phyloP scores from a whole-genome alignment of 1,140 invertebrate species.

The Pemphigus obesinymphae region DNA sequence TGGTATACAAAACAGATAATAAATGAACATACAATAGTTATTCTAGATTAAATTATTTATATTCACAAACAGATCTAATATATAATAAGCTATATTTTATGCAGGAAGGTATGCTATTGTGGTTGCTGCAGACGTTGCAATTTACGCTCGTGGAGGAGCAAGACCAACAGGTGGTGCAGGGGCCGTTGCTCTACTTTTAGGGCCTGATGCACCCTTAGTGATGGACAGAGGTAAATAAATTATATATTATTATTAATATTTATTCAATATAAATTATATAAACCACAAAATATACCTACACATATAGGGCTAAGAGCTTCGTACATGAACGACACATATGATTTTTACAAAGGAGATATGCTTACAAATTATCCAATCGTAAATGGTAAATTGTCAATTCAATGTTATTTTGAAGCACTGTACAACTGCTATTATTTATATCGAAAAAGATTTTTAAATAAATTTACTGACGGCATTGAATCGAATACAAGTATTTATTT shows the following conservation, averaged over 20 bases:
- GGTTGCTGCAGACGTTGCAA: constrained; percentile 90
- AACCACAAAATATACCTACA: background rate
- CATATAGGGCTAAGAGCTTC: constrained; percentile 64
- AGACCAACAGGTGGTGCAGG: constrained; percentile 95
- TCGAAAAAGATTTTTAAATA: constrained; percentile 61
- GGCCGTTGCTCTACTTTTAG: constrained; percentile 92
- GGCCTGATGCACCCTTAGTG: constrained; percentile 84
- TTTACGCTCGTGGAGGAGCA: constrained; percentile 87
- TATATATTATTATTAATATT: too few relatives aligned
- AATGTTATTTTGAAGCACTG: constrained; percentile 88
- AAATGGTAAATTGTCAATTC: constrained; percentile 90
- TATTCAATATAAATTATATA: too few relatives aligned
- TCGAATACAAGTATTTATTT: background rate
- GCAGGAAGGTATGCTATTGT: constrained; percentile 81
- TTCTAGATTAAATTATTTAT: too few relatives aligned
- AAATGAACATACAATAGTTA: background rate
- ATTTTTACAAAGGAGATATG: constrained; percentile 97
- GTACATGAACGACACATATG: constrained; percentile 91
- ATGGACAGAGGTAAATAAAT: constrained; percentile 63
- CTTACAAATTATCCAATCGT: constrained; percentile 91
- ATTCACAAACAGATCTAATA: too few relatives aligned
- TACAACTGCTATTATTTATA: constrained; percentile 89
- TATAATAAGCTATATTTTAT: background rate
- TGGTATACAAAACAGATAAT: constrained; percentile 51
- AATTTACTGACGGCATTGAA: background rate